These are phyloP conservation scores for Jaculus jaculus DNA, from an alignment of 2,113 vertebrate genomes.

Conservation along the genomic window DNA sequence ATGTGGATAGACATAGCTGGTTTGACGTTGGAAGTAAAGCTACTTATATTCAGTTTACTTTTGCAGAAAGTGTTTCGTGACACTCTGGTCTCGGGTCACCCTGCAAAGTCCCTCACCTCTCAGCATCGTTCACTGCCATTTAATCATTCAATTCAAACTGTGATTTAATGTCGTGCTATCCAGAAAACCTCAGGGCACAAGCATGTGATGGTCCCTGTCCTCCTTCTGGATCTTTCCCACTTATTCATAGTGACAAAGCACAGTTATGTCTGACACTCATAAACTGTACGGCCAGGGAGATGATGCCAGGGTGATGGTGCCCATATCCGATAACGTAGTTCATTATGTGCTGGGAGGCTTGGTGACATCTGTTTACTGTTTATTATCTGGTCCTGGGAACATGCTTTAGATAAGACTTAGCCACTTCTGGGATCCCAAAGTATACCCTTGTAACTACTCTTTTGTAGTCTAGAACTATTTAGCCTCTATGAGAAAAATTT, in stretches of 20 bases:
- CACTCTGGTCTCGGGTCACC: conserved; percentile 72
- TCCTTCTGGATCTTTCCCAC: conserved; percentile 42
- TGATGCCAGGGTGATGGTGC: neutral
- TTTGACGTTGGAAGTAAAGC: conserved; percentile 79
- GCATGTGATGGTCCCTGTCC: conserved; percentile 42
- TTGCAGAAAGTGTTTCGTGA: conserved; percentile 71
- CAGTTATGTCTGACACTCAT: neutral
- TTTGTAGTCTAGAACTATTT: neutral
- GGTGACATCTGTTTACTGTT: conserved; percentile 62
- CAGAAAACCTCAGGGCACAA: conserved; percentile 71
- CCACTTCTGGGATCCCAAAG: conserved; percentile 48
- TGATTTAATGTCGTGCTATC: conserved; percentile 73
- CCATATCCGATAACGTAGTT: neutral
- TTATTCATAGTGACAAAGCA: conserved; percentile 35
- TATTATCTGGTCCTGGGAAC: conserved; percentile 60
- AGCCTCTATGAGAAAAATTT: neutral
- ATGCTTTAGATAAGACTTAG: conserved; percentile 71
- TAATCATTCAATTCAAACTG: conserved; percentile 70
- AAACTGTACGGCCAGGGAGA: neutral
- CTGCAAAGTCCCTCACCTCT: conserved; percentile 52
- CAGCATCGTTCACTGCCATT: conserved; percentile 20
- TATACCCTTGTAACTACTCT: neutral
- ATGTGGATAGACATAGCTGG: conserved; percentile 78
- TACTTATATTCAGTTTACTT: conserved; percentile 74
- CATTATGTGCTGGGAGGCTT: conserved; percentile 50